Evolutionary conservation across 2,888 invertebrate genomes (phyloP), one percentile per base, ranked within the genome.

Genomic region (Eupithecia tripunctaria): DNA sequence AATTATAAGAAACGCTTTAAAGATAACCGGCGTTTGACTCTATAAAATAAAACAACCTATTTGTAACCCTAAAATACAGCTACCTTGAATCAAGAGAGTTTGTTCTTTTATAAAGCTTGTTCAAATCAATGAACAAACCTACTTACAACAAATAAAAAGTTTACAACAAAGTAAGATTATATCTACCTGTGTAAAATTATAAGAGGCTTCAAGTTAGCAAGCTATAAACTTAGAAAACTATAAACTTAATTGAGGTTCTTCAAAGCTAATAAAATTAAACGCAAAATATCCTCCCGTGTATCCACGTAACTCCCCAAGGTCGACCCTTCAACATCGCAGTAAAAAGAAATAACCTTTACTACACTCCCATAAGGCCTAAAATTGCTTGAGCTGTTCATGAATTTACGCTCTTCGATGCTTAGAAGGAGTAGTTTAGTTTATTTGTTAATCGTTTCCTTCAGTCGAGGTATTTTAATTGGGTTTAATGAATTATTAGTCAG

Each of bases 401-500:
- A 36, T 21, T 36, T 64, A 38, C 6, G 64, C 32, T 36, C 38
- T 38, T 38, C 12, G 12, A 43, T 69, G 27, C 59, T 59, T 32
- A 56, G n/a, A 56, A 56, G 47, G 56, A 21, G 60, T 27, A 68
- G 43, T 36, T 41, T 41, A 60, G 43, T 69, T 21, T 47, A 47
- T 47, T 38, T 38, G 64, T 14, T 63, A 67, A 72, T 63, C 63
- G 71, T 51, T 69, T 59, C 66, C 65, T 60, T 47, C 56, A 51
- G 60, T 51, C 63, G 15, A 69, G 65, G 70, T 60, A 70, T 70
- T 72, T 72, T 72, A 68, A 68, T 72, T 63, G 68, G 38, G 59
- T 71, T 32, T 41, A n/a, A 70, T 51, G 64, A 38, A 56, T 65
- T 64, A 65, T n/a, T 63, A 43, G 21, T 21, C 27, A 18, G 62